Conservation (phyloP, 2,113 vertebrate species). For the Pelecanoides urinatrix region DNA sequence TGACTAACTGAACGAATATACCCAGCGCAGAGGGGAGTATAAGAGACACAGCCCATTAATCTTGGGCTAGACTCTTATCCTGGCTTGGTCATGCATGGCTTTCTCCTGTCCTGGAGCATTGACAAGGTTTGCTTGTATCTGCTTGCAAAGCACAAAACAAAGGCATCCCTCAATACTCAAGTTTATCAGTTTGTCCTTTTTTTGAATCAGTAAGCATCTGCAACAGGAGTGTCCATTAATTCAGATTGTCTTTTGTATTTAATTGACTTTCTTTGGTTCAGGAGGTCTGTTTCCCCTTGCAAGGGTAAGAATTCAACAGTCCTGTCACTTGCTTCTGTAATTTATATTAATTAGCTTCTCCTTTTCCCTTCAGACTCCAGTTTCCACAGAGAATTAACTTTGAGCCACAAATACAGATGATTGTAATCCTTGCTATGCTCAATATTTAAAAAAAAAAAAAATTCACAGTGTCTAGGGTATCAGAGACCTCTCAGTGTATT, state of each 20-base stretch:
- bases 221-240: neutral
- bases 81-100: neutral
- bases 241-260: neutral
- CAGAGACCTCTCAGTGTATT: neutral
- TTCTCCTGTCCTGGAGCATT: neutral
- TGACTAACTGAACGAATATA: neutral
- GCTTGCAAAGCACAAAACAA: neutral
- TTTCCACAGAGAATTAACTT: neutral
- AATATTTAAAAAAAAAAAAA: neutral
- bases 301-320: neutral
- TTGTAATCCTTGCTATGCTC: neutral
- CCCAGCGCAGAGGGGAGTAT: too few species aligned
- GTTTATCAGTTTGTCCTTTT: neutral
- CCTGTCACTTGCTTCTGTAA: neutral
- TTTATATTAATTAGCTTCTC: neutral
- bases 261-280: neutral
- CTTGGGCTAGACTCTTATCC: neutral
- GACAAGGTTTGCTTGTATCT: neutral
- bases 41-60: rapidly evolving
- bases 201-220: neutral
- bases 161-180: neutral
- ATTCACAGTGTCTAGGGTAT: neutral
- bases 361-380: neutral
- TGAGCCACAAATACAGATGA: neutral
- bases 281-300: neutral